These are phyloP conservation scores for Parascotia fuliginaria DNA, from an alignment of 2,888 invertebrate genomes.

Conservation along the genomic window DNA sequence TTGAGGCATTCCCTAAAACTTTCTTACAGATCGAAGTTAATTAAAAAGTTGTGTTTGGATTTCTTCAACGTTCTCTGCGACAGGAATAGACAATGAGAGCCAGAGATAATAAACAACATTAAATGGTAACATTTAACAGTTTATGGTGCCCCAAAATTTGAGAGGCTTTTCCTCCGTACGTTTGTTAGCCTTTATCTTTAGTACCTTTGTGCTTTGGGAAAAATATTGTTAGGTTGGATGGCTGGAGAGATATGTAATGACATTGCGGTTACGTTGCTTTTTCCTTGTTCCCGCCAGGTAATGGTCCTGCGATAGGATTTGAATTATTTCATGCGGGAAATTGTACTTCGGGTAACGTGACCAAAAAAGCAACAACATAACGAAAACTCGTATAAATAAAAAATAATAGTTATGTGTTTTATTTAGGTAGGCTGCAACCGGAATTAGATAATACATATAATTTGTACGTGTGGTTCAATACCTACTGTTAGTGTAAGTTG, in stretches of 20 bases:
- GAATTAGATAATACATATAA: no score
- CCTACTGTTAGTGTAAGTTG: no score
- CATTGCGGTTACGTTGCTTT: constrained; percentile 36
- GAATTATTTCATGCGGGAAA: constrained; percentile 4
- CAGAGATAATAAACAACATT: constrained; percentile 39
- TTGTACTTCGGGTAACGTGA: not conserved
- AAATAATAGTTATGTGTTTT: no score
- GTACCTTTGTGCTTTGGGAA: constrained; percentile 23
- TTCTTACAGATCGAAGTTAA: constrained; percentile 55
- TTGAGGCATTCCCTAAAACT: constrained; percentile 46
- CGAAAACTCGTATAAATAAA: not conserved
- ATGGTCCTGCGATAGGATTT: constrained; percentile 5
- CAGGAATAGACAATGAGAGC: constrained; percentile 48
- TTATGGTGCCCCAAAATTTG: constrained; percentile 22
- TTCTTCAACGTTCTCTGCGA: constrained; percentile 37
- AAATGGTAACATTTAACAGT: constrained; percentile 19
- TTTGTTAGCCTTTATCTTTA: constrained; percentile 36
- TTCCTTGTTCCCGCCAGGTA: constrained; percentile 18
- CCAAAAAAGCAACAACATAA: not conserved
- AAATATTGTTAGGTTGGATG: constrained; percentile 33
- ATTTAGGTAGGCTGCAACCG: no score
- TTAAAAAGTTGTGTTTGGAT: constrained; percentile 57
- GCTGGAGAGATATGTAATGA: constrained; percentile 32
- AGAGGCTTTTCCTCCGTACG: constrained; percentile 23
- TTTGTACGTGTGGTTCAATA: no score